A percentile compares a stretch with the other conserved stretches of the same genome.
Evolutionary conservation across 2,113 vertebrate species (phyloP).

Genomic region (Phoxinus phoxinus): DNA sequence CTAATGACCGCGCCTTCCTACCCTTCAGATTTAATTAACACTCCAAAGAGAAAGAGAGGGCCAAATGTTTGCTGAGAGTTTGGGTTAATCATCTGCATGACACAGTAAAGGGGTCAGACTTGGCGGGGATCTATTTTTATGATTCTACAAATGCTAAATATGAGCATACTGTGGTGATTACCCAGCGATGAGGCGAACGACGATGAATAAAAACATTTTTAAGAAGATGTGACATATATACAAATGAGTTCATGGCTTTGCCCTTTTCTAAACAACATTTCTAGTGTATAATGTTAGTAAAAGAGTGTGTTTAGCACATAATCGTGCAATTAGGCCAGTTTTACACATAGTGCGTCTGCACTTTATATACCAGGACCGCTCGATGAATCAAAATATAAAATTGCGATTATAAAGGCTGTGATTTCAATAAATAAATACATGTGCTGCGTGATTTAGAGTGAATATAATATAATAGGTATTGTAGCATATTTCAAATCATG

Average conservation of each 20-base stretch:
- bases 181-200: neutral
- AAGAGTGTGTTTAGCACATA: neutral
- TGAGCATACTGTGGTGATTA: conserved; percentile 17
- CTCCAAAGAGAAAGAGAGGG: conserved; percentile 31
- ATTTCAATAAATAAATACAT: neutral
- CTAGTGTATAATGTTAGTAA: neutral
- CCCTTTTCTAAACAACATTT: conserved; percentile 18
- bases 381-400: neutral
- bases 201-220: neutral
- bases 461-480: neutral
- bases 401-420: neutral
- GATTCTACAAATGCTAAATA: conserved; percentile 20
- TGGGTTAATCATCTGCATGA: conserved; percentile 29
- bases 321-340: neutral
- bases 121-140: conserved; percentile 3
- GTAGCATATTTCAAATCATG: too few relatives aligned
- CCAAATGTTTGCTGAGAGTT: conserved; percentile 38
- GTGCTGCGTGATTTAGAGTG: neutral
- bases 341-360: neutral
- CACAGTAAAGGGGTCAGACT: conserved; percentile 19
- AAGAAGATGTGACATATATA: conserved; percentile 3
- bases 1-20: conserved; percentile 36
- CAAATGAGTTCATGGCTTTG: conserved; percentile 1
- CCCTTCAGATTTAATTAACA: conserved; percentile 39
- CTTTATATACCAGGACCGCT: neutral